A percentile compares a stretch with the other conserved stretches of the same genome.
Conservation (phyloP, 1,140 invertebrate species). For the Babylonia areolata region DNA sequence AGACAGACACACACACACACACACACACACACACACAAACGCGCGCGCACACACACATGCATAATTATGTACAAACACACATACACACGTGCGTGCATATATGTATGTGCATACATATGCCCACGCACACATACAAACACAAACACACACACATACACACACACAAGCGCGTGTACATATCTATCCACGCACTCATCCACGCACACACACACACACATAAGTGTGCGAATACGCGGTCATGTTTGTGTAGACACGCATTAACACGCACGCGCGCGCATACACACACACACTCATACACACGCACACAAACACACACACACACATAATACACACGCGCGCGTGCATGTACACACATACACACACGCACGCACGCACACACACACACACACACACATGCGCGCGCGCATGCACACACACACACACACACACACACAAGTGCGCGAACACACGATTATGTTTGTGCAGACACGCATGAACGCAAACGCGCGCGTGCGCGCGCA, state of each 20-base stretch:
- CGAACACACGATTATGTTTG: too few species aligned
- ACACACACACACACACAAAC: conserved; percentile 20
- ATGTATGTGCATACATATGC: background rate
- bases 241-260: background rate
- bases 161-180: conserved; percentile 8
- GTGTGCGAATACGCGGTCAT: background rate
- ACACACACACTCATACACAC: background rate
- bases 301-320: background rate
- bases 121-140: conserved; percentile 14
- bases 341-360: background rate
- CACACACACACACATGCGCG: background rate
- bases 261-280: background rate
- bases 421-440: background rate
- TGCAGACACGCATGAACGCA: too few species aligned
- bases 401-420: background rate
- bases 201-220: background rate
- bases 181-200: background rate
- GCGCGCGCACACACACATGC: conserved; percentile 10
- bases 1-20: conserved; percentile 10
- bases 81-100: conserved; percentile 13
- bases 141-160: conserved; percentile 31
- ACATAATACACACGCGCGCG: background rate
- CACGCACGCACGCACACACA: background rate
- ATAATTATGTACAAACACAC: background rate
- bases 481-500: too few species aligned